Base-by-base conservation (phyloP, 2,113 vertebrate species). In the Murina feae region DNA sequence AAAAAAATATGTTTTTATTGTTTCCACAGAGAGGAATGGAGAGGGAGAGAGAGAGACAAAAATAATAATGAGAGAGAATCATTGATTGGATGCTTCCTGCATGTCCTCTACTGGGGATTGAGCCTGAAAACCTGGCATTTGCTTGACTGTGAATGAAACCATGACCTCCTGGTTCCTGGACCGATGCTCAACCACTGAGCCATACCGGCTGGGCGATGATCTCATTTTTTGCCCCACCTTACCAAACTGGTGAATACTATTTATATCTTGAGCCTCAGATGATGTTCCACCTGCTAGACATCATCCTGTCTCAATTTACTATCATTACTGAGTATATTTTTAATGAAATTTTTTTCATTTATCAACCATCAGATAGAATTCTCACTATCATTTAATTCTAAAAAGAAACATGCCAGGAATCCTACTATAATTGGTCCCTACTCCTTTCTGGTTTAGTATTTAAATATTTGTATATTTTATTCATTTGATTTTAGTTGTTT, bases 401-500 rank as follows among this genome's bases (percentile, higher is more conserved):
- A 91, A 68, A 66, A 58, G 60, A 87, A 71, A 75, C 18, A 69
- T 63, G 44, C 9, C n/a, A 81, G 92, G 53, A 94, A 74, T 79
- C 63, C 6, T 76, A 20, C 63, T 81, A 20, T 81, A 81, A 47
- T 80, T 87, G n/a, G 30, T 35, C 23, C n/a, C 35, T 76, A 14
- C 37, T 92, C 17, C 66, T 82, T 90, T 18, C 44, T 78, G 53
- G 20, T 94, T 94, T 78, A 39, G 84, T 76, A 78, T 35, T 51
- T 87, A 63, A 86, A 83, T 80, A 60, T 47, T 72, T 96, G 6
- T 2, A 23, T 78, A 66, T 79, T 85, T 90, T 87, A 69, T 35
- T 85, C 44, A 80, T 79, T 78, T 95, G 30, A 72, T 42, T 90
- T 82, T 90, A 75, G 39, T 75, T 86, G 58, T 80, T 95, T 86